Evolutionary conservation across 2,797 vertebrate genomes (phyloP).

Genomic region (Bradypodion ventrale): DNA sequence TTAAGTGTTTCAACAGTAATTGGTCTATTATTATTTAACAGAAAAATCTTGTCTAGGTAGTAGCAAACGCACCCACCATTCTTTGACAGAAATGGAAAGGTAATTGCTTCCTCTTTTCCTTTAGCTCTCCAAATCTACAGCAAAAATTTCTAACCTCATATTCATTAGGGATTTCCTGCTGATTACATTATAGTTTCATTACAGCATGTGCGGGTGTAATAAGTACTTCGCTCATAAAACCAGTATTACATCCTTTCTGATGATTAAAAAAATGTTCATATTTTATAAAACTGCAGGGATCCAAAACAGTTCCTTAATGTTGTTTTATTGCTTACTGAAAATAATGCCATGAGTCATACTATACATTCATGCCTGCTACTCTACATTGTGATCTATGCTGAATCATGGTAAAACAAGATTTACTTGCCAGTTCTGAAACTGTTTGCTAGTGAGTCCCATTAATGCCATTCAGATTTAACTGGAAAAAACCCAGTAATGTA

Average conservation of each 20-base stretch:
- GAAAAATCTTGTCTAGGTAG: background rate
- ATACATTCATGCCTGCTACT: background rate
- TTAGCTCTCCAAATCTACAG: background rate
- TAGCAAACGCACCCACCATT: background rate
- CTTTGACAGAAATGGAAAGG: background rate
- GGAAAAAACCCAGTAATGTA: too few relatives aligned
- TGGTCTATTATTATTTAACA: background rate
- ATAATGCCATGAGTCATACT: background rate
- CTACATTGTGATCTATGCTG: background rate
- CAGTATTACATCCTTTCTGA: background rate
- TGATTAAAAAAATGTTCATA: background rate
- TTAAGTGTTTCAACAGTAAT: background rate
- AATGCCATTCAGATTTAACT: too few relatives aligned
- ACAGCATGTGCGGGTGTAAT: background rate
- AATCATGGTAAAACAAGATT: background rate
- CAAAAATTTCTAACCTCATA: background rate
- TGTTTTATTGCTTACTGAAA: background rate
- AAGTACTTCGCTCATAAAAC: background rate
- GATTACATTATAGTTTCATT: constrained; percentile 18
- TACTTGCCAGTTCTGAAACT: background rate
- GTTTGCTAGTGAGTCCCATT: background rate
- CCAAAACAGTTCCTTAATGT: background rate
- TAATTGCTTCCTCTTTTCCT: background rate
- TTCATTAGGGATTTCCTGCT: constrained; percentile 10
- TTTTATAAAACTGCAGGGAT: background rate